These are phyloP conservation scores for Thymelicus sylvestris DNA, from an alignment of 2,888 invertebrate species.

Conservation along the genomic window DNA sequence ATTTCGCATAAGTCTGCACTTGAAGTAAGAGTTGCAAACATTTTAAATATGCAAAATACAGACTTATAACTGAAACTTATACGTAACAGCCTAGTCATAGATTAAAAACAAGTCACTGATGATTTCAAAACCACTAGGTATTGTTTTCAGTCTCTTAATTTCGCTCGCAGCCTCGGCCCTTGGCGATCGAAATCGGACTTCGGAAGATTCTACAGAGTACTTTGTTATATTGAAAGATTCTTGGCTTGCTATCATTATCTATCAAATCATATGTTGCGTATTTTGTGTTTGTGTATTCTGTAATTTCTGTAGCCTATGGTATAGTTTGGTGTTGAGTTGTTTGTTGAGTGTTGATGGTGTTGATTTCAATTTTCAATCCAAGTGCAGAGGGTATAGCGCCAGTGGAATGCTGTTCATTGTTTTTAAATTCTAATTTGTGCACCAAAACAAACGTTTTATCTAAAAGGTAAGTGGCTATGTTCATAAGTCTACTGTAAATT, in stretches of 20 bases:
- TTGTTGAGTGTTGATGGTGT: slow-evolving; percentile 73
- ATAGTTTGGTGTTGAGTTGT: slow-evolving; percentile 79
- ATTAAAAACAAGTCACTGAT: too few relatives aligned
- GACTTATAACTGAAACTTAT: too few relatives aligned
- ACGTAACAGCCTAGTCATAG: too few relatives aligned
- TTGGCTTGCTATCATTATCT: slow-evolving; percentile 18
- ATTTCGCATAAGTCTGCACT: too few relatives aligned
- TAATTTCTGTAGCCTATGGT: slow-evolving; percentile 76
- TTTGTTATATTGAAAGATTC: too few relatives aligned
- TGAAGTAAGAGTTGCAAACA: too few relatives aligned
- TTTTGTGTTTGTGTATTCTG: slow-evolving; percentile 79
- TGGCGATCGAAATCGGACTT: too few relatives aligned
- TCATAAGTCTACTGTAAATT: slow-evolving; percentile 21
- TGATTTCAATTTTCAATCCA: slow-evolving; percentile 54
- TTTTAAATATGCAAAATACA: too few relatives aligned
- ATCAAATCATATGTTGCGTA: slow-evolving; percentile 78
- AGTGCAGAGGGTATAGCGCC: slow-evolving; percentile 58
- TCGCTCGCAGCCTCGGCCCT: slow-evolving; percentile 30
- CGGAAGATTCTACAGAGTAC: too few relatives aligned
- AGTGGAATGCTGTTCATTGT: slow-evolving; percentile 81
- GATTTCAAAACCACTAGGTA: slow-evolving; percentile 47
- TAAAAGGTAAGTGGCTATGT: slow-evolving; percentile 74
- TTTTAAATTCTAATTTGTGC: slow-evolving; percentile 73
- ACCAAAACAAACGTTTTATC: slow-evolving; percentile 58
- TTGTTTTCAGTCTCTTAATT: background rate